Base-by-base conservation (phyloP, 37 sponge, comb jelly and placozoan genomes). In the Aplysina aerophoba region DNA sequence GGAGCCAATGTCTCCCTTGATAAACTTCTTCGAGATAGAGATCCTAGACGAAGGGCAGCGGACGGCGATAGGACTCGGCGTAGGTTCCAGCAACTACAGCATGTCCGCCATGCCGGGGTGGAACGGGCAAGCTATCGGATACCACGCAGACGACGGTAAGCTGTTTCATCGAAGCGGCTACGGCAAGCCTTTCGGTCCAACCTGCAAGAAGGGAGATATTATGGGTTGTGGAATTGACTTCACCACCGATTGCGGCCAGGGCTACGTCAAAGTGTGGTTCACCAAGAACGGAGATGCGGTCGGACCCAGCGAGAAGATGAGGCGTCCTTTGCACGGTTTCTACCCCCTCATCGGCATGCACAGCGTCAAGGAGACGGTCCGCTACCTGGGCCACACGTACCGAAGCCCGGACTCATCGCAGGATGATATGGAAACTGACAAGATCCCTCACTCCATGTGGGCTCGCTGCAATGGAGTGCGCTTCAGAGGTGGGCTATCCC, bases 281-380 rank as follows among this genome's bases (percentile, higher is more conserved):
- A 94, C 95, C 12, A 94, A 92, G 85, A 97, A 97, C 61, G 93
- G 95, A 0, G 34, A 87, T 59, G 60, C 59, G 24, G 84, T 95
- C 6, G 91, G 93, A 0, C 60, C 82, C 24, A 44, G 83, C 33
- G 87, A 87, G 22, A 81, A 75, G 35, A 88, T 91, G 89, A 87
- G 85, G 81, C 72, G 83, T 19, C 96, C 94, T 4, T 17, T 85
- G 27, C 78, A 83, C 27, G 96, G 96, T 2, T 80, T 95, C 6
- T 95, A 88, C 55, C 96, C 96, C 15, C 30, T 92, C 50, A 73
- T 95, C 21, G 96, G 94, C 6, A 37, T 95, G 83, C 93, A 95
- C 69, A 95, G 96, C 57, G 61, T 36, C 0, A 89, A 89, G 27
- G 96, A 95, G 79, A 82, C 78, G 44, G 91, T 92, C 22, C 79